phyloP scores from a whole-genome alignment of 2,888 invertebrate species.

The Ectemnius lituratus region DNA sequence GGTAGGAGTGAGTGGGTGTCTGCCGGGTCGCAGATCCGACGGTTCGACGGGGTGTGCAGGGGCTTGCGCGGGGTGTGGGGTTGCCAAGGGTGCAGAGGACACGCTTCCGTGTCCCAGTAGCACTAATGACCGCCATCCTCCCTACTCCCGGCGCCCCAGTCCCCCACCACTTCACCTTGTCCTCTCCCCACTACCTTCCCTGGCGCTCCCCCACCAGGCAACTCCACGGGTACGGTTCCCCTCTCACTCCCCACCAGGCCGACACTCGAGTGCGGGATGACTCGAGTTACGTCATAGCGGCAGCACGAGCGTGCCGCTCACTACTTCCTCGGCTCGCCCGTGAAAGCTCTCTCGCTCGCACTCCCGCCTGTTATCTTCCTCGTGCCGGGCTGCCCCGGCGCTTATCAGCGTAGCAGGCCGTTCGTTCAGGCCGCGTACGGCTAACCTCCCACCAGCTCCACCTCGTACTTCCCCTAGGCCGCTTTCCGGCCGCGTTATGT shows the following conservation, averaged over 20 bases:
- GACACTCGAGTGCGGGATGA: constrained; percentile 45
- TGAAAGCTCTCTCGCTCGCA: constrained; percentile 13
- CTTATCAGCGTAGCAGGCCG: constrained; percentile 4
- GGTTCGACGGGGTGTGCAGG: constrained; percentile 49
- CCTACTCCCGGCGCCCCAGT: constrained; percentile 43
- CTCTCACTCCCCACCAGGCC: constrained; percentile 35
- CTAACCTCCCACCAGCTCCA: constrained; percentile 20
- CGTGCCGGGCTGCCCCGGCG: constrained; percentile 9
- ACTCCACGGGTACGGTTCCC: constrained; percentile 23
- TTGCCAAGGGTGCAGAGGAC: constrained; percentile 49
- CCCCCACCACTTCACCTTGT: constrained; percentile 50
- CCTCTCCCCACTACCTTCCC: constrained; percentile 22
- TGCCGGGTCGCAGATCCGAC: constrained; percentile 28
- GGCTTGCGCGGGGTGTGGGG: constrained; percentile 33
- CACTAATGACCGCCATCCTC: constrained; percentile 72
- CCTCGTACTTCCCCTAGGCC: constrained; percentile 1
- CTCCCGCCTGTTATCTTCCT: constrained; percentile 7
- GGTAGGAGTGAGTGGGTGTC: constrained; percentile 45
- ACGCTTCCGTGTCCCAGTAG: constrained; percentile 72
- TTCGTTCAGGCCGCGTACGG: constrained; percentile 25
- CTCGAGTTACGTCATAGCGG: constrained; percentile 61
- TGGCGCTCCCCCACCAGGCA: constrained; percentile 13
- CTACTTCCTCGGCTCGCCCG: constrained; percentile 3
- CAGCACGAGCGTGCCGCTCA: constrained; percentile 44
- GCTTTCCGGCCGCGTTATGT: too few relatives aligned